phyloP scores from a whole-genome alignment of 2,113 vertebrate genomes.

The Prunella himalayana region DNA sequence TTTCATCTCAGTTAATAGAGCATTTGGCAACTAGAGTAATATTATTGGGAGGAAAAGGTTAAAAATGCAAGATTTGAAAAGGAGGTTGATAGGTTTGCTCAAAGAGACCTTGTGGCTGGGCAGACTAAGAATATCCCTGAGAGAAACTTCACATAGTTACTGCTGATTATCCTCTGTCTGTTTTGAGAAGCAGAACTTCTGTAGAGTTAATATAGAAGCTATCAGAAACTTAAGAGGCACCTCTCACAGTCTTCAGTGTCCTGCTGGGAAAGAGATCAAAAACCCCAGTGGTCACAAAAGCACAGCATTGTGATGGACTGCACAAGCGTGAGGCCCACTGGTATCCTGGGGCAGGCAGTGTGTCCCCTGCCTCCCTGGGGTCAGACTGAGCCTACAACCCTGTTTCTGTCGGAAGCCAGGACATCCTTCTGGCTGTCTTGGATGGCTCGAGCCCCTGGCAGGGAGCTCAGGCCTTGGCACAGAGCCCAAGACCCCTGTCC shows the following conservation, averaged over 20 bases:
- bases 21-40: background rate
- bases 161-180: background rate
- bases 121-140: background rate
- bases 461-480: too few species aligned
- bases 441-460: too few species aligned
- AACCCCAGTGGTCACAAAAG: background rate
- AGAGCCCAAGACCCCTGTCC: too few species aligned
- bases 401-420: too few species aligned
- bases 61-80: background rate
- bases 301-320: background rate
- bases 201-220: background rate
- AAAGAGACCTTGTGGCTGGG: background rate
- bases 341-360: rapidly evolving
- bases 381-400: rapidly evolving
- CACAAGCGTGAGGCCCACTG: rapidly evolving
- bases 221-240: background rate
- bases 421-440: too few species aligned
- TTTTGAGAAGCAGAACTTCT: background rate
- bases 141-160: background rate
- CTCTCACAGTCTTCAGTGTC: background rate
- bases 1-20: background rate
- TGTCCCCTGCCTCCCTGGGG: background rate
- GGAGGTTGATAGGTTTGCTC: background rate
- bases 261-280: background rate
- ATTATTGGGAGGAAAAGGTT: background rate